These are phyloP conservation scores for Cremastinae sp. DNA, from an alignment of 2,888 invertebrate species.

Conservation along the genomic window DNA sequence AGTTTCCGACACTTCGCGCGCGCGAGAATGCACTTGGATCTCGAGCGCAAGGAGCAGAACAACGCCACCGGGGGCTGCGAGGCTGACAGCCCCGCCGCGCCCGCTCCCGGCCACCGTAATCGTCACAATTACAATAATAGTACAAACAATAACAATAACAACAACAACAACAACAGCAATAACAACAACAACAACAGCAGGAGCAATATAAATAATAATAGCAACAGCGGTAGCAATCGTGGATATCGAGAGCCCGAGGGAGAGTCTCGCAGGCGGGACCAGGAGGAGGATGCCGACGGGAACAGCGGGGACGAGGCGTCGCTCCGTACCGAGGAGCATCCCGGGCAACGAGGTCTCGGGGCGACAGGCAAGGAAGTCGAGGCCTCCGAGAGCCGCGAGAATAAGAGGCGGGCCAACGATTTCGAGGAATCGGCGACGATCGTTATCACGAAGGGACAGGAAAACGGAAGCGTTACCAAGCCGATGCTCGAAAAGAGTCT, in stretches of 20 bases:
- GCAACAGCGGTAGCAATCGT: conserved; percentile 19
- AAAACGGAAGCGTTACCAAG: conserved; percentile 53
- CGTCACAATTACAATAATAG: conserved; percentile 7
- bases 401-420: conserved; percentile 27
- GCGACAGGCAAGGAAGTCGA: conserved; percentile 48
- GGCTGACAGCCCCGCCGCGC: conserved; percentile 30
- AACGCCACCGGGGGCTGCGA: conserved; percentile 47
- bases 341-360: conserved; percentile 6
- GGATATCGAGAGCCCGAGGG: conserved; percentile 47
- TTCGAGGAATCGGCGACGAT: conserved; percentile 23
- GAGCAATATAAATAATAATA: conserved; percentile 6
- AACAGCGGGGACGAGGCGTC: neutral
- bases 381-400: conserved; percentile 37
- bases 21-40: conserved; percentile 60
- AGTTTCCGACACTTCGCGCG: conserved; percentile 62
- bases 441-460: conserved; percentile 44
- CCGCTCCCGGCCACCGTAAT: conserved; percentile 3
- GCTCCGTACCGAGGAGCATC: conserved; percentile 14
- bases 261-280: conserved; percentile 25
- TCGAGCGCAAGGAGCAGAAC: conserved; percentile 48
- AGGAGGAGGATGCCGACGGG: conserved; percentile 11
- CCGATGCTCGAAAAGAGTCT: conserved; percentile 55
- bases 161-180: conserved; percentile 31
- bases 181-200: conserved; percentile 31
- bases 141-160: conserved; percentile 29